phyloP scores from a whole-genome alignment of 2,113 vertebrate species.

The Myodes glareolus region DNA sequence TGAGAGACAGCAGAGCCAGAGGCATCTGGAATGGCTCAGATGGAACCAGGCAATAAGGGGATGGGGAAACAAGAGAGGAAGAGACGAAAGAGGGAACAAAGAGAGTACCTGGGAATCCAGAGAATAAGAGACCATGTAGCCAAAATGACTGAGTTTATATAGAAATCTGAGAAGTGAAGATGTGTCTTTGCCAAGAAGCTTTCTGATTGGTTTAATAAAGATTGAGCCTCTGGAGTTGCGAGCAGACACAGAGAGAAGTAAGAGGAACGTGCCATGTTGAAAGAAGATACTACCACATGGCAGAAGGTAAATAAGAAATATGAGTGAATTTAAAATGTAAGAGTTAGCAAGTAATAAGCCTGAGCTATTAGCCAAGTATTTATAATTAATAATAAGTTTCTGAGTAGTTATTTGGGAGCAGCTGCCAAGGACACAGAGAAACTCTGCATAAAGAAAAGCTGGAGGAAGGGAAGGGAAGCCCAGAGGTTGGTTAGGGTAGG shows the following conservation, averaged over 20 bases:
- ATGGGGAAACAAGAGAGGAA: neutral
- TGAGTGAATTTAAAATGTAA: neutral
- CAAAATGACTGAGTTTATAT: neutral
- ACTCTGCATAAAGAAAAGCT: neutral
- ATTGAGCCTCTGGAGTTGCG: rapidly evolving
- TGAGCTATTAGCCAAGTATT: neutral
- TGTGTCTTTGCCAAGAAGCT: neutral
- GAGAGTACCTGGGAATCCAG: neutral
- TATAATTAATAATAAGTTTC: neutral
- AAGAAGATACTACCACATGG: neutral
- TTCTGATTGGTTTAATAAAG: neutral
- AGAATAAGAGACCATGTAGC: neutral
- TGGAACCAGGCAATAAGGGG: neutral
- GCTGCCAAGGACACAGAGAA: neutral
- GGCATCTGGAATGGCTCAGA: neutral
- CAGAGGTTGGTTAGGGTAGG: neutral
- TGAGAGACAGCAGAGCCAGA: neutral
- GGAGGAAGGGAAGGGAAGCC: neutral
- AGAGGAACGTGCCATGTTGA: neutral
- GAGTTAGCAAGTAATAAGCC: neutral
- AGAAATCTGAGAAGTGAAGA: neutral
- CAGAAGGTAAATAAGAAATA: neutral
- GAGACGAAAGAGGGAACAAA: neutral
- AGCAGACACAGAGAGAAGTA: neutral
- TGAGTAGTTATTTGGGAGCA: neutral